Conservation (phyloP, 2,113 vertebrate genomes). For the Zosterops japonicus region DNA sequence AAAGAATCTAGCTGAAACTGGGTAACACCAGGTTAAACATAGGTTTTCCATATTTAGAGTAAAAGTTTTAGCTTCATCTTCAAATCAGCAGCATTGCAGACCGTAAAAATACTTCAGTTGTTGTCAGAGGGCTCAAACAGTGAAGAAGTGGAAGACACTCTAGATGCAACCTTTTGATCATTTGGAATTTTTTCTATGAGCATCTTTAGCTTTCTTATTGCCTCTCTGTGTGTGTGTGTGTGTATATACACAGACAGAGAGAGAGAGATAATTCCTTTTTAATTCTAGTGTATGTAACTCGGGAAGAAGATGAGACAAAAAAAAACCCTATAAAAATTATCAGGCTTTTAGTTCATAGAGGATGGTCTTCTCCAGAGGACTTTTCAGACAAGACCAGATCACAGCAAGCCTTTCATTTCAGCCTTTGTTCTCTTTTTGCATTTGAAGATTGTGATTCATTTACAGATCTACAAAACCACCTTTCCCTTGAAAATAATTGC, state of each 20-base stretch:
- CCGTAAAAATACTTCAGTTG: not conserved
- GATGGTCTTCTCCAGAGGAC: not conserved
- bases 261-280: no score
- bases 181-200: not conserved
- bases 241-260: accelerated
- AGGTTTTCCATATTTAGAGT: not conserved
- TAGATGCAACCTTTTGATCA: not conserved
- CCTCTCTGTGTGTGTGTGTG: not conserved
- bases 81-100: not conserved
- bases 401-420: not conserved
- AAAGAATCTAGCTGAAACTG: not conserved
- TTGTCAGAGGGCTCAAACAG: not conserved
- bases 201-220: not conserved
- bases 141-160: not conserved
- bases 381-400: not conserved
- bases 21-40: not conserved
- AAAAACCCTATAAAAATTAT: not conserved
- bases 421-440: not conserved
- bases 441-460: not conserved
- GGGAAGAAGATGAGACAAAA: not conserved
- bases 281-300: not conserved
- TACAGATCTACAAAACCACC: not conserved
- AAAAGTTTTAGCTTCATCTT: not conserved
- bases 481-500: not conserved
- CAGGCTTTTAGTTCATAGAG: not conserved